Base-by-base conservation (phyloP, 2,888 invertebrate species). In the Cyrtodaria siliqua region DNA sequence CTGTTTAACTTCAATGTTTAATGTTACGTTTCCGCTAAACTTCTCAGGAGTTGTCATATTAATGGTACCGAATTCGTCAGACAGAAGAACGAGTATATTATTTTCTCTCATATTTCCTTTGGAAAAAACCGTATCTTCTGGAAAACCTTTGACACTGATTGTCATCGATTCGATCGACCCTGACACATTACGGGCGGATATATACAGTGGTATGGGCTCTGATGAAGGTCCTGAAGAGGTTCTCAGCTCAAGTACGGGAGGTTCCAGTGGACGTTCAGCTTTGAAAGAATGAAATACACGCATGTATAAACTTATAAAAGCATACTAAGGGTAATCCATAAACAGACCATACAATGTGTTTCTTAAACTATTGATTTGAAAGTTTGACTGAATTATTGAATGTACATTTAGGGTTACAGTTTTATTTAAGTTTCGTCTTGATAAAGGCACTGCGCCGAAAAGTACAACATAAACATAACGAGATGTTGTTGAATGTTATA, bases 241-340 rank as follows among this genome's bases (percentile, higher is more conserved):
- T 44, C 38, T 40, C 16, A 56, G 44, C 23, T 70, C 70, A n/a
- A 70, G 23, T 14, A 70, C 16, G 14, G 70, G 70, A n/a, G 70
- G 70, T 20, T 70, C 62, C 14, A 50, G 20, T 20, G 62, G 62
- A 18, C 42, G 57, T 50, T 23, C 16, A 50, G 14, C 70, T 70
- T n/a, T n/a, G n/a, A n/a, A n/a, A n/a, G n/a, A n/a, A n/a, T n/a
- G n/a, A n/a, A n/a, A n/a, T n/a, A n/a, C n/a, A n/a, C n/a, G n/a
- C n/a, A n/a, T n/a, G n/a, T n/a, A n/a, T n/a, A n/a, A n/a, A n/a
- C n/a, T n/a, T n/a, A n/a, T n/a, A n/a, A n/a, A n/a, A n/a, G n/a
- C n/a, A n/a, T n/a, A n/a, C n/a, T n/a, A n/a, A n/a, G n/a, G n/a
- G n/a, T n/a, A n/a, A n/a, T n/a, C n/a, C n/a, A n/a, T n/a, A n/a